These are phyloP conservation scores for Pinna nobilis DNA, from an alignment of 1,140 invertebrate genomes.

Conservation along the genomic window DNA sequence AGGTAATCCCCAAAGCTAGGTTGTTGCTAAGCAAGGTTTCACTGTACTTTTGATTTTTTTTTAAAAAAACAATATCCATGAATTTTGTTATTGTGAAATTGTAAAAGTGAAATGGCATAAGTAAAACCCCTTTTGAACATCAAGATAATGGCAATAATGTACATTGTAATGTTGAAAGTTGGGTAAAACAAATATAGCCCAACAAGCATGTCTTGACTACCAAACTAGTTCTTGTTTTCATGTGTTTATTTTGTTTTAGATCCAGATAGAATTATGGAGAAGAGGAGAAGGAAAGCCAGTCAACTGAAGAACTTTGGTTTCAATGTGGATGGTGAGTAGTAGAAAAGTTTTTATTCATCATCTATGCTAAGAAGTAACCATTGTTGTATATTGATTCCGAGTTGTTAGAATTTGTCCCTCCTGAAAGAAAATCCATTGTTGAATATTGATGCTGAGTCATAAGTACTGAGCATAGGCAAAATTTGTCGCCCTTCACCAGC, in stretches of 20 bases:
- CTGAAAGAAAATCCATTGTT: no score
- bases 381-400: no score
- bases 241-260: conserved; percentile 46
- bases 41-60: not conserved
- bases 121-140: not conserved
- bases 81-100: no score
- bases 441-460: not conserved
- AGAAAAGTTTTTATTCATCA: not conserved
- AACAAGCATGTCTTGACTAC: no score
- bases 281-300: conserved; percentile 67
- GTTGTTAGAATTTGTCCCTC: not conserved
- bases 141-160: no score
- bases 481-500: no score
- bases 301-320: conserved; percentile 32
- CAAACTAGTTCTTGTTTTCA: no score
- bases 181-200: no score
- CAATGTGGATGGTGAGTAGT: conserved; percentile 29
- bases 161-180: no score
- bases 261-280: conserved; percentile 68
- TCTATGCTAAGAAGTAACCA: not conserved
- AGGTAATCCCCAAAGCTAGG: no score
- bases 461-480: not conserved
- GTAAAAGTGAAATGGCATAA: no score
- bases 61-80: not conserved
- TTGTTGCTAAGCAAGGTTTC: no score